Evolutionary conservation across 2,888 invertebrate species (phyloP).

Genomic region (Torymus aiolomorphi): DNA sequence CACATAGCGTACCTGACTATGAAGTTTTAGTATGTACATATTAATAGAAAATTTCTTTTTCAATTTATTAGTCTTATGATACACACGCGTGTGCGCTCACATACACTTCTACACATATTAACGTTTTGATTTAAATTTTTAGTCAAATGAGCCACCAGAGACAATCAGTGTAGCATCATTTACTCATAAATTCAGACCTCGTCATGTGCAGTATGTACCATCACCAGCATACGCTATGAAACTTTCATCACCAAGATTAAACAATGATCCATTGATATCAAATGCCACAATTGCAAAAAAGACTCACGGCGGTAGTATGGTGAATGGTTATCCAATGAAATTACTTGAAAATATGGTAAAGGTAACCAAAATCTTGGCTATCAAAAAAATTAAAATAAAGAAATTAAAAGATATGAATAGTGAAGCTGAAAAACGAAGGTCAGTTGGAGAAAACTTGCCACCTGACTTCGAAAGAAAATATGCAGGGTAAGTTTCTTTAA

Average conservation of each 20-base stretch:
- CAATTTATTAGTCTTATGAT: too few species aligned
- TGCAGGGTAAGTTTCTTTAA: slow-evolving; percentile 80
- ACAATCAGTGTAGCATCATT: slow-evolving; percentile 91
- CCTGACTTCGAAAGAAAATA: slow-evolving; percentile 94
- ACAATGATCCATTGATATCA: slow-evolving; percentile 84
- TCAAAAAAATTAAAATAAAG: slow-evolving; percentile 88
- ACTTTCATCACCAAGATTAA: slow-evolving; percentile 73
- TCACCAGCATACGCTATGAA: slow-evolving; percentile 72
- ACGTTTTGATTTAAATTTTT: too few species aligned
- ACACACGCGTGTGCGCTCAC: too few species aligned
- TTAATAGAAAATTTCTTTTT: slow-evolving; percentile 21
- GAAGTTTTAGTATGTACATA: slow-evolving; percentile 84
- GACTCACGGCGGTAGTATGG: slow-evolving; percentile 77
- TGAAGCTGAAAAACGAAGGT: slow-evolving; percentile 91
- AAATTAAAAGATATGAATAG: slow-evolving; percentile 91
- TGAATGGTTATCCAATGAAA: slow-evolving; percentile 90
- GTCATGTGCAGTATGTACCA: slow-evolving; percentile 78
- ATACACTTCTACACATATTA: too few species aligned
- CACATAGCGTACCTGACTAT: slow-evolving; percentile 96
- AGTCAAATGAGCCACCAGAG: slow-evolving; percentile 93
- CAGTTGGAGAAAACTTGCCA: slow-evolving; percentile 86
- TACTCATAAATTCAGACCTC: slow-evolving; percentile 86
- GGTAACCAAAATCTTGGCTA: slow-evolving; percentile 88
- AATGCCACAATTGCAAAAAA: slow-evolving; percentile 72
- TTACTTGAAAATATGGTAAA: slow-evolving; percentile 91